Conservation (phyloP, 2,113 vertebrate species). For the Oenanthe oenanthe region DNA sequence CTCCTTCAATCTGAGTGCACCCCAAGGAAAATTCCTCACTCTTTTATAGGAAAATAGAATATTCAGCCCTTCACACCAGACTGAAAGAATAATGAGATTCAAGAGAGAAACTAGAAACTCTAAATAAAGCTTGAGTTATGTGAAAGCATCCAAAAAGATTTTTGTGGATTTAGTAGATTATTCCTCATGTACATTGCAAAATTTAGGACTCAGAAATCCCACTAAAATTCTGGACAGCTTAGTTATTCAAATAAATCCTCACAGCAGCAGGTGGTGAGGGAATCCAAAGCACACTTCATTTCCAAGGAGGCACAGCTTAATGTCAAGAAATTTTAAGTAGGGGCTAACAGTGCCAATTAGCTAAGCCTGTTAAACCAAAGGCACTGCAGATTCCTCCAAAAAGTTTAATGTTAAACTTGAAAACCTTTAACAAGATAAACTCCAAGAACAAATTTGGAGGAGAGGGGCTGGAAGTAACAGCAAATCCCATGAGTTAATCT, state of each 20-base stretch:
- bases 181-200: neutral
- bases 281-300: neutral
- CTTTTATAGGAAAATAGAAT: neutral
- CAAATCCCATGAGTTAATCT: neutral
- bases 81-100: neutral
- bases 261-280: conserved; percentile 23
- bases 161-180: conserved; percentile 20
- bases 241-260: conserved; percentile 51
- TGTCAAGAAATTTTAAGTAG: conserved; percentile 13
- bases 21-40: neutral
- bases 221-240: conserved; percentile 27
- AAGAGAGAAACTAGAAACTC: neutral
- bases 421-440: neutral
- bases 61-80: neutral
- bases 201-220: conserved; percentile 21
- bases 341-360: neutral
- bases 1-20: too few species aligned
- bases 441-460: neutral
- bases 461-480: neutral
- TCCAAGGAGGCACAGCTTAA: neutral
- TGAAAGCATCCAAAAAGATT: neutral
- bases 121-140: neutral
- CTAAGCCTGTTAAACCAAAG: neutral
- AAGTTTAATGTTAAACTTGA: neutral
- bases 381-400: neutral